Evolutionary conservation across 2,113 vertebrate species (phyloP).

Genomic region (Poecilia latipinna): DNA sequence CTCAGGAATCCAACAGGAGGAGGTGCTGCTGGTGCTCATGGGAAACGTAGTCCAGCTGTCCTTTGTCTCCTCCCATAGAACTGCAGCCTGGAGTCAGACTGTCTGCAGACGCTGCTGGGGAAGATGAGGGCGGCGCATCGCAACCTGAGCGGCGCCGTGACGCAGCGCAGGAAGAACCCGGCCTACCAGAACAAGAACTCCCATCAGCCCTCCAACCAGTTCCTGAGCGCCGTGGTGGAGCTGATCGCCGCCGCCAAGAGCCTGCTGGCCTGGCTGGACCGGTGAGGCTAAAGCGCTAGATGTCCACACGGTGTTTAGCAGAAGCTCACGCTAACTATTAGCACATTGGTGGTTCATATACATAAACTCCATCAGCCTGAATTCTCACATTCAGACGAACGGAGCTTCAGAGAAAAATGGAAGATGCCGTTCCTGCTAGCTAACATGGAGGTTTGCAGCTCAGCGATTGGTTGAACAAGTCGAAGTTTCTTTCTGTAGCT

Average conservation of each 20-base stretch:
- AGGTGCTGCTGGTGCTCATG: neutral
- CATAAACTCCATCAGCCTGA: too few relatives aligned
- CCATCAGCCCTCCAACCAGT: slow-evolving; percentile 89
- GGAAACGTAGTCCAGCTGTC: neutral
- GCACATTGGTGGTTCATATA: too few relatives aligned
- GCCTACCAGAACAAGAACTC: slow-evolving; percentile 83
- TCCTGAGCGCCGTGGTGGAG: slow-evolving; percentile 93
- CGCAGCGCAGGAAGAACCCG: slow-evolving; percentile 84
- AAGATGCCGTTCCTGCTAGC: too few relatives aligned
- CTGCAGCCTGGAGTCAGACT: slow-evolving; percentile 91
- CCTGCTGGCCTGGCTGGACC: slow-evolving; percentile 91
- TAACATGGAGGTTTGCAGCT: too few relatives aligned
- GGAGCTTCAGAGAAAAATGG: too few relatives aligned
- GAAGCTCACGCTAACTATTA: too few relatives aligned
- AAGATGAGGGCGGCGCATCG: slow-evolving; percentile 85
- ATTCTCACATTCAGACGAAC: too few relatives aligned
- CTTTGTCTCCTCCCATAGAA: slow-evolving; percentile 78
- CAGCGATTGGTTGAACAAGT: too few relatives aligned
- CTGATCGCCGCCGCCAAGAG: slow-evolving; percentile 93
- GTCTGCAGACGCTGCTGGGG: slow-evolving; percentile 90
- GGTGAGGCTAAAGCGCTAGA: slow-evolving; percentile 70
- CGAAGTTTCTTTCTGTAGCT: too few relatives aligned
- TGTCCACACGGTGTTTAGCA: too few relatives aligned
- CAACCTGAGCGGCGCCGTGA: slow-evolving; percentile 86
- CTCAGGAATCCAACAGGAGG: neutral